These are phyloP conservation scores for Barnardius zonarius DNA, from an alignment of 2,113 vertebrate species.

Conservation along the genomic window DNA sequence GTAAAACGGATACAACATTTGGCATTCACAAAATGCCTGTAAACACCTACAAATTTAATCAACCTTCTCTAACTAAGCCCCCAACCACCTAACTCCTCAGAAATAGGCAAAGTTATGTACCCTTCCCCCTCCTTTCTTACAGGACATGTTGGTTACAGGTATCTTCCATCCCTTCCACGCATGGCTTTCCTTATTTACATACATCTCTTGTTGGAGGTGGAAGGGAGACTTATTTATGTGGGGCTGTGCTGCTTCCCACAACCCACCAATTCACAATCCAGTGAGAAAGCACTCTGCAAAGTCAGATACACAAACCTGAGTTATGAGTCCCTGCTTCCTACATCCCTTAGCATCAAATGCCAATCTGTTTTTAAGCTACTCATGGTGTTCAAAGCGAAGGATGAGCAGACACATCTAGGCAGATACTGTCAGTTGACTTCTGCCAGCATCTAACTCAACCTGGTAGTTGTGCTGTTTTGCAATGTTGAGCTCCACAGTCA, in stretches of 20 bases:
- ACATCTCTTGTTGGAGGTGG: background rate
- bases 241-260: background rate
- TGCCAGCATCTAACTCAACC: background rate
- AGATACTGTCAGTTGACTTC: background rate
- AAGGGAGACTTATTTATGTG: background rate
- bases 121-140: background rate
- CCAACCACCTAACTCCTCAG: accelerated
- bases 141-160: background rate
- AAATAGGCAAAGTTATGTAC: background rate
- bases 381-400: background rate
- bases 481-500: background rate
- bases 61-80: background rate
- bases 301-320: background rate
- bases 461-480: background rate
- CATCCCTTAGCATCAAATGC: background rate
- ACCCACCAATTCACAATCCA: background rate
- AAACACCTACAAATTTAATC: background rate
- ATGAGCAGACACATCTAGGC: background rate
- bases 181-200: background rate
- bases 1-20: background rate
- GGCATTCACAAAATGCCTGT: background rate
- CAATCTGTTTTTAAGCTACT: background rate
- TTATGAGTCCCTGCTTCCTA: background rate
- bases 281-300: accelerated
- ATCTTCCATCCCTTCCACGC: background rate